A percentile compares a stretch with the other conserved stretches of the same genome.
These are phyloP conservation scores for Holotrichia oblita DNA, from an alignment of 1,140 invertebrate species.

Conservation along the genomic window DNA sequence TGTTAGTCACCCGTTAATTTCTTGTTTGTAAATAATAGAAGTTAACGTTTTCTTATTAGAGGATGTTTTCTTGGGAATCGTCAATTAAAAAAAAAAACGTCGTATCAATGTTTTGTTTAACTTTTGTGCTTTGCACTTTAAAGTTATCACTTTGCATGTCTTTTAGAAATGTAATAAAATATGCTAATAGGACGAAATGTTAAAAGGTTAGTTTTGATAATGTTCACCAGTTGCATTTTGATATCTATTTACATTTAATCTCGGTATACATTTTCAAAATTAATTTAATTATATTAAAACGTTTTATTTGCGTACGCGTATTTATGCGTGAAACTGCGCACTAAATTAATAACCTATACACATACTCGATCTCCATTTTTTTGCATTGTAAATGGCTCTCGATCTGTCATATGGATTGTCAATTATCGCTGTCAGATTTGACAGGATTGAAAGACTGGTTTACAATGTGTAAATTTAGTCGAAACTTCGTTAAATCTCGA, in stretches of 20 bases:
- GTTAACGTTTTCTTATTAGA: background rate
- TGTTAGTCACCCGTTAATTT: background rate
- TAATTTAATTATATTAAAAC: background rate
- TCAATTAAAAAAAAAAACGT: background rate
- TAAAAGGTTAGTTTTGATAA: constrained; percentile 1
- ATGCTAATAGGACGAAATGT: background rate
- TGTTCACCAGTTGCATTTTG: background rate
- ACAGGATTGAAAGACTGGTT: too few species aligned
- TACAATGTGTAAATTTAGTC: too few species aligned
- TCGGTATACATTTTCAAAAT: background rate
- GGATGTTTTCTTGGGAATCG: background rate
- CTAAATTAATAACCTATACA: too few species aligned
- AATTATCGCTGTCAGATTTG: too few species aligned
- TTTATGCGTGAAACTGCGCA: background rate
- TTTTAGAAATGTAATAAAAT: background rate
- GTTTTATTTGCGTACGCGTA: background rate
- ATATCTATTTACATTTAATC: background rate
- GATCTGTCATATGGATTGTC: too few species aligned
- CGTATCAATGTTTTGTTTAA: background rate
- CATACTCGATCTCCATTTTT: too few species aligned
- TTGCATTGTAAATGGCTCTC: too few species aligned
- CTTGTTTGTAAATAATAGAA: background rate
- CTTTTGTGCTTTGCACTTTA: constrained; percentile 13
- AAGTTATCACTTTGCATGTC: background rate
- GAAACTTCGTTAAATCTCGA: too few species aligned